Base-by-base conservation (phyloP, 2,797 vertebrate genomes). In the Rhynchonycteris naso region DNA sequence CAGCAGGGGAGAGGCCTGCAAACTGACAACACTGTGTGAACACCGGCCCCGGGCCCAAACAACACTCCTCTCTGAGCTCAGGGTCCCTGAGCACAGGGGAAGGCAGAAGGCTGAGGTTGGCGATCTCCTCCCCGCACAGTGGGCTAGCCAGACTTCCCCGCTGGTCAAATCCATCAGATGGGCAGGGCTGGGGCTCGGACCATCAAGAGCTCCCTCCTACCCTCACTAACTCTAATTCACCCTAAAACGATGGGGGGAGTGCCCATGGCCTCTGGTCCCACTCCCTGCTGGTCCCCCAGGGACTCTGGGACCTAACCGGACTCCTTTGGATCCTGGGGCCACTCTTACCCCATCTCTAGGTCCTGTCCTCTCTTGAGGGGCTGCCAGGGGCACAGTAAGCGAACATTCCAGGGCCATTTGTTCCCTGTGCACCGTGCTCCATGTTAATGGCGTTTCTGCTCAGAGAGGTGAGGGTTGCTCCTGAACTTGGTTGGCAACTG, bases 21-120 rank as follows among this genome's bases (percentile, higher is more conserved):
- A 22, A 75, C 88, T 19, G 80, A n/a, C 0, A 4, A n/a, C 38
- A n/a, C 38, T 0, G 15, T 2, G 19, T 9, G 19, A 28, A 1
- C 38, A 1, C 24, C 1, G 12, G 54, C 63, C 21, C 78, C 28
- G 15, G 65, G 22, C 58, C n/a, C 66, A n/a, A 21, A 26, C 2
- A 9, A 12, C 38, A 26, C 83, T 30, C 22, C 35, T 71, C 26
- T 76, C 63, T 6, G 18, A 30, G 82, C 58, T 26, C 30, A 4
- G 7, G 50, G 72, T 50, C 12, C 38, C 66, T 19, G n/a, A 69
- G 63, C 2, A 0, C 28, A 0, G 13, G 28, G 54, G 68, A 30
- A 43, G 12, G 19, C 11, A 7, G 50, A 18, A 24, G n/a, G 52
- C 65, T 1, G 4, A 22, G 58, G 65, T 2, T 30, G 72, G 21